A percentile compares a stretch with the other conserved stretches of the same genome.
phyloP scores from a whole-genome alignment of 2,797 vertebrate species.

The Bovichtus variegatus region DNA sequence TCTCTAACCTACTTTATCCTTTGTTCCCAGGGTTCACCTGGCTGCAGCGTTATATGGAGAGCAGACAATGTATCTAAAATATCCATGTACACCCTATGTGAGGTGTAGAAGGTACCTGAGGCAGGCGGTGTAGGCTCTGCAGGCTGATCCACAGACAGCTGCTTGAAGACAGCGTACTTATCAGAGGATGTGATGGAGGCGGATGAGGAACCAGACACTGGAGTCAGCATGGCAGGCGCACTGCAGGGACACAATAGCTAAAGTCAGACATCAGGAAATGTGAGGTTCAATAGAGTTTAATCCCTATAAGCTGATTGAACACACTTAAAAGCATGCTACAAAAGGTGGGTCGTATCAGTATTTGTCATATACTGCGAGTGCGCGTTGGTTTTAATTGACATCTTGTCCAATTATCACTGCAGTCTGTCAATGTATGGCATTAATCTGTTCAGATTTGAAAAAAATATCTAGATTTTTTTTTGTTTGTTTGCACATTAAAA shows the following conservation, averaged over 20 bases:
- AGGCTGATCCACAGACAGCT: slow-evolving; percentile 90
- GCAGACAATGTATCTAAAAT: not conserved
- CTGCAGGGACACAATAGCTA: slow-evolving; percentile 78
- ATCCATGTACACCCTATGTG: not conserved
- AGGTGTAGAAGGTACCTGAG: slow-evolving; percentile 86
- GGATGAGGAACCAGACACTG: slow-evolving; percentile 89
- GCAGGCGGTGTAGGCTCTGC: slow-evolving; percentile 85
- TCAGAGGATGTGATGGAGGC: slow-evolving; percentile 83
- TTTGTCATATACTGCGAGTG: not conserved
- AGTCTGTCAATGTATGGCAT: not conserved
- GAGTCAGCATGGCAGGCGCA: slow-evolving; percentile 90
- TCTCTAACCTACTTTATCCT: slow-evolving; percentile 3
- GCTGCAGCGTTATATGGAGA: slow-evolving; percentile 2
- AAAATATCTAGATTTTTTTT: too few species aligned
- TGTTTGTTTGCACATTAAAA: too few species aligned
- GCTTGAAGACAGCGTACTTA: slow-evolving; percentile 97
- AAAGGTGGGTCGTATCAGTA: not conserved
- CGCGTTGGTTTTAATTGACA: not conserved
- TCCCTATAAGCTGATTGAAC: slow-evolving; percentile 41
- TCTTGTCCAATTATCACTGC: not conserved
- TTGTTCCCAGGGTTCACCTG: not conserved
- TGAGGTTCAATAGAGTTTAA: slow-evolving; percentile 43
- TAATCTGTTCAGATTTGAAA: not conserved
- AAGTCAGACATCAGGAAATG: slow-evolving; percentile 37
- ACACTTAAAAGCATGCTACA: not conserved